These are phyloP conservation scores for Gerris lacustris DNA, from an alignment of 2,888 invertebrate genomes.

Conservation along the genomic window DNA sequence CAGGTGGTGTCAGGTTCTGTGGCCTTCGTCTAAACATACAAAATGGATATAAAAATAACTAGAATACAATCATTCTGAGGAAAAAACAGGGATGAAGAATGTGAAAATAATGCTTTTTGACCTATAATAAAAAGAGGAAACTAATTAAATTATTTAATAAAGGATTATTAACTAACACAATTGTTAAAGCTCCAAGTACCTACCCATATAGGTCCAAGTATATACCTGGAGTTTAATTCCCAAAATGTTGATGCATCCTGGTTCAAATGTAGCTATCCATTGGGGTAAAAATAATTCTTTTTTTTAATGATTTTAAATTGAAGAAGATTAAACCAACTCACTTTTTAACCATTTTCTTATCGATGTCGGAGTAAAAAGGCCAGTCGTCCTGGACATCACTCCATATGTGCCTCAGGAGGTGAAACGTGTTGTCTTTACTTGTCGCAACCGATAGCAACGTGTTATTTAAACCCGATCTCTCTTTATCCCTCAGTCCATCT, in stretches of 20 bases:
- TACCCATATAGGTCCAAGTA: too few species aligned
- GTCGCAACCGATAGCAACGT: conserved; percentile 52
- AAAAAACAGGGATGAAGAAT: neutral
- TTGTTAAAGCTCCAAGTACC: too few species aligned
- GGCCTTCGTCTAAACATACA: conserved; percentile 59
- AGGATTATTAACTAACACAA: too few species aligned
- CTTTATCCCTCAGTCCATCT: conserved; percentile 81
- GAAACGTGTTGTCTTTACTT: conserved; percentile 79
- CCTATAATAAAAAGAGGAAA: too few species aligned
- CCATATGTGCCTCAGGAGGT: conserved; percentile 76
- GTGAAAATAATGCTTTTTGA: neutral
- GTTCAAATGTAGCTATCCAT: too few species aligned
- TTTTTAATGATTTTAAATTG: too few species aligned
- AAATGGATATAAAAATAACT: conserved; percentile 13
- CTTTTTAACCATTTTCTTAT: conserved; percentile 77
- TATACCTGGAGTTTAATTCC: too few species aligned
- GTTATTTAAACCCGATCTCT: conserved; percentile 60
- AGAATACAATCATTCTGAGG: neutral
- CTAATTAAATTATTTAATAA: too few species aligned
- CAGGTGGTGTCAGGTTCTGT: conserved; percentile 78
- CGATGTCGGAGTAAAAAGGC: conserved; percentile 86
- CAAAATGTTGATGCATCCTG: too few species aligned
- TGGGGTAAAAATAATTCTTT: too few species aligned
- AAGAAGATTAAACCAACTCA: conserved; percentile 32
- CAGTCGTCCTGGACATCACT: conserved; percentile 87